Percentiles rank a stretch among this genome's conserved stretches.
These are phyloP conservation scores for Hippoglossus stenolepis DNA, from an alignment of 2,113 vertebrate genomes.

Conservation along the genomic window DNA sequence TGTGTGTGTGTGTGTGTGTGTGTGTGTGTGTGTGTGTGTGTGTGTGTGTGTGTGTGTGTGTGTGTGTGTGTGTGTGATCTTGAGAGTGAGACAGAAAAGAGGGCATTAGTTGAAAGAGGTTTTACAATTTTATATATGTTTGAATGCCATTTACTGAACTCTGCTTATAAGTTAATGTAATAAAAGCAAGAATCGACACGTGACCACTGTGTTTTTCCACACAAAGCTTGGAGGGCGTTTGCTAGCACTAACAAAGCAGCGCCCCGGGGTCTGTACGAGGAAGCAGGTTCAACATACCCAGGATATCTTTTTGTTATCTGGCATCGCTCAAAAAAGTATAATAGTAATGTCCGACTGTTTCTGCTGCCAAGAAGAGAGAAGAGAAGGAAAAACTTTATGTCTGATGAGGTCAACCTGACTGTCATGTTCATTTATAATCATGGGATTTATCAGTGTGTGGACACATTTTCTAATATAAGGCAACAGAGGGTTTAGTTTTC, in stretches of 20 bases:
- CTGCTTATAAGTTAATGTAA: slow-evolving; percentile 62
- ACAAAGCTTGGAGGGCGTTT: not conserved
- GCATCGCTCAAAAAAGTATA: not conserved
- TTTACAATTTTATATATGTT: slow-evolving; percentile 12
- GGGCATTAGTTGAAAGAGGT: slow-evolving; percentile 13
- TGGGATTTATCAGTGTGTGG: too few relatives aligned
- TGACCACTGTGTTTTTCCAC: slow-evolving; percentile 1
- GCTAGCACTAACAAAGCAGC: not conserved
- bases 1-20: slow-evolving; percentile 1
- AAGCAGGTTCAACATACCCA: not conserved
- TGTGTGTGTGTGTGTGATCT: not conserved
- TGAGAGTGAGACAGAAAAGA: not conserved
- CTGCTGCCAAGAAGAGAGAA: not conserved
- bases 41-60: slow-evolving; percentile 2
- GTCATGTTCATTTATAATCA: not conserved
- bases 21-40: not conserved
- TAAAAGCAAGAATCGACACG: slow-evolving; percentile 47
- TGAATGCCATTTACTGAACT: slow-evolving; percentile 35
- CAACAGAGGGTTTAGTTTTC: too few relatives aligned
- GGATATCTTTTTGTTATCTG: slow-evolving; percentile 1
- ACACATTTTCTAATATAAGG: not conserved
- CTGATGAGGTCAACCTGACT: not conserved
- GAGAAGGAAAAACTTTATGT: not conserved
- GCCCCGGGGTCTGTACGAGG: not conserved
- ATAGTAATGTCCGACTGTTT: not conserved